Evolutionary conservation across 35 echinoderm and acorn worm species (phyloP).

Genomic region (Patiria miniata): DNA sequence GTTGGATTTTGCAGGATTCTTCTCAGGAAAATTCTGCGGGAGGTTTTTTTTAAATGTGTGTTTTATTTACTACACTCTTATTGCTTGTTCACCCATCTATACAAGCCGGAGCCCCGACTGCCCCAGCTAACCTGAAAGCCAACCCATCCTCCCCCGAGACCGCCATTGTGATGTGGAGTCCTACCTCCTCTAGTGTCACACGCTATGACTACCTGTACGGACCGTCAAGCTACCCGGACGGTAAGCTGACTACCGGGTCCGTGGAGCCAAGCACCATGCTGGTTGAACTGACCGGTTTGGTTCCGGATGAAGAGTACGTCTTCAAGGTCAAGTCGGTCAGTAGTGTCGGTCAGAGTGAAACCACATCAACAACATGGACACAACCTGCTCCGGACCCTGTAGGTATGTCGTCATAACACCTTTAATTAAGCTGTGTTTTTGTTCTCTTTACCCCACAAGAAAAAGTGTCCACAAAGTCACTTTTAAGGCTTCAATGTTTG

Average conservation of each 20-base stretch:
- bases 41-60: no score
- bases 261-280: not conserved
- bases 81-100: no score
- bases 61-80: no score
- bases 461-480: no score
- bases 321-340: not conserved
- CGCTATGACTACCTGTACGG: not conserved
- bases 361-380: not conserved
- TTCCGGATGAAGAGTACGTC: not conserved
- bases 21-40: no score
- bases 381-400: not conserved
- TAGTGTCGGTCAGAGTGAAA: not conserved
- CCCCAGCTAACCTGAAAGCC: not conserved
- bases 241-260: not conserved
- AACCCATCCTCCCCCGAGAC: not conserved
- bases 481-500: no score
- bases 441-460: no score
- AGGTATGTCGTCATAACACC: no score
- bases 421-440: no score
- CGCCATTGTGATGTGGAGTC: not conserved
- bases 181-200: not conserved
- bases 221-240: not conserved
- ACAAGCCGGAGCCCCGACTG: not conserved
- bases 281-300: not conserved
- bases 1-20: no score